Evolutionary conservation across 2,797 vertebrate species (phyloP).

Genomic region (Pseudotriccus pelzelni): DNA sequence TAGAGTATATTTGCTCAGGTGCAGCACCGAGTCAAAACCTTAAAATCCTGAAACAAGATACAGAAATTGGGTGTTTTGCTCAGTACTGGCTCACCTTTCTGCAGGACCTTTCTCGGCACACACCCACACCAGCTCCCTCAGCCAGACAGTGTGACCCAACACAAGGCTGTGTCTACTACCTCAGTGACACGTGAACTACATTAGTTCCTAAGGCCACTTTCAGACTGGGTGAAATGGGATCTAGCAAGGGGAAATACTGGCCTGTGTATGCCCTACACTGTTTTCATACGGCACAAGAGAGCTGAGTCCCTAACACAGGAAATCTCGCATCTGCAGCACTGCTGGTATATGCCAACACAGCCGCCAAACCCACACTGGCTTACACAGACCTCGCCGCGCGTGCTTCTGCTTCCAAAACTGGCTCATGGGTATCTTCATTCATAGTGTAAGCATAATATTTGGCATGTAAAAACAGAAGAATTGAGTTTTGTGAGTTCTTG

Average conservation of each 20-base stretch:
- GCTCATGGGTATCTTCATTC: neutral
- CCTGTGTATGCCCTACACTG: neutral
- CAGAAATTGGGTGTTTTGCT: neutral
- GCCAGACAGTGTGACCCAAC: neutral
- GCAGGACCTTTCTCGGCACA: neutral
- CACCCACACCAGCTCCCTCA: accelerated
- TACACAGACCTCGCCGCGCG: neutral
- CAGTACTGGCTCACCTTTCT: neutral
- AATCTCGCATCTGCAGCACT: neutral
- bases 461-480: neutral
- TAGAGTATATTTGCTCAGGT: neutral
- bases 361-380: neutral
- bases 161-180: neutral
- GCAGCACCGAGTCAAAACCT: neutral
- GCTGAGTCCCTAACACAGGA: neutral
- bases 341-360: neutral
- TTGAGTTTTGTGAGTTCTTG: neutral
- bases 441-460: neutral
- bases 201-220: neutral
- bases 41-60: neutral
- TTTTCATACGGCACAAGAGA: neutral
- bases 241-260: neutral
- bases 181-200: neutral
- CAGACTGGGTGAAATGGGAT: neutral
- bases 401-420: neutral